Evolutionary conservation across 2,113 vertebrate genomes (phyloP), one percentile per base, ranked within the genome.

Genomic region (Paraplagusia blochii): DNA sequence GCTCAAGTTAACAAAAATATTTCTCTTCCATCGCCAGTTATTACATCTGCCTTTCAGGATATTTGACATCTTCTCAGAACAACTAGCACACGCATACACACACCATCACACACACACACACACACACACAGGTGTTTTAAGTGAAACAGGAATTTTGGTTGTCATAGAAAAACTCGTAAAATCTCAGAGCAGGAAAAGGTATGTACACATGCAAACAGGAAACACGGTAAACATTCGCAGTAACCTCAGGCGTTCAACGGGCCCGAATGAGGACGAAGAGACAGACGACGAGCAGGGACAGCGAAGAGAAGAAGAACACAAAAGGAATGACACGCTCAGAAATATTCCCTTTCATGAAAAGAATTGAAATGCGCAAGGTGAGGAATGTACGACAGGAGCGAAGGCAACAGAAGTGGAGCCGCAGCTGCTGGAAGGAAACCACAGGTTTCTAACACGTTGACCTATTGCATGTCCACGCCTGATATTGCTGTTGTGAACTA

Each of bases 271-370:
- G 48, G 22, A 43, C 40, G 47, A 47, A 16, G 22, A 22, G 15
- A 19, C 2, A 48, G 10, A 17, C 22, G 22, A 29, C 22, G 22
- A 29, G 22, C 22, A 29, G 3, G 19, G 12, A 9, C 15, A n/a
- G 17, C 12, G 12, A 38, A 16, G 38, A 40, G 1, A 44, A 53
- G 40, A 19, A 34, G 39, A 44, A 50, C 18, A 59, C 49, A 44
- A 67, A 59, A 74, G 64, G 57, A 76, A 76, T 63, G 66, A 71
- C 0, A 8, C 18, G 36, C 22, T 40, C 66, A 76, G 58, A 57
- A 74, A 58, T 65, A 69, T 85, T 89, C 87, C 87, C 83, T 87
- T 88, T 88, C 74, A 79, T 12, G 57, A 74, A 81, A 79, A 88
- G 66, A 69, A 69, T 38, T 66, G 47, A 52, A 63, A 66, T 58